phyloP scores from a whole-genome alignment of 2,888 invertebrate species.

The Mellilla xanthometata region DNA sequence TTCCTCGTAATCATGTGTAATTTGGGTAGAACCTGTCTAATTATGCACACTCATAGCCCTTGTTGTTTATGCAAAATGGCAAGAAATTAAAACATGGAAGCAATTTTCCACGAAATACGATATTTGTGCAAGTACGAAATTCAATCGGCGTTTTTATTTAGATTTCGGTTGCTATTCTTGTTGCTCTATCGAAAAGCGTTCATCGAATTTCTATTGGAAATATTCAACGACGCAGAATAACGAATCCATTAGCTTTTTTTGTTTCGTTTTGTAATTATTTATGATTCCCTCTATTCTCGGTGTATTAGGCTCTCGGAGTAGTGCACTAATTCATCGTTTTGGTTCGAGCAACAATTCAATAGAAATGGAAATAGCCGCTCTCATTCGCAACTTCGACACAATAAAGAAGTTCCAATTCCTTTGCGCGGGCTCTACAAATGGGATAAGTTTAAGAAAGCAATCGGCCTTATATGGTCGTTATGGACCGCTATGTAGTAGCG shows the following conservation, averaged over 20 bases:
- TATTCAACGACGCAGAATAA: constrained; percentile 32
- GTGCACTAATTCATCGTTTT: constrained; percentile 60
- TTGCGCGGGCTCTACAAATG: constrained; percentile 70
- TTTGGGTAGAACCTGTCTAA: constrained; percentile 43
- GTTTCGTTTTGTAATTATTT: constrained; percentile 45
- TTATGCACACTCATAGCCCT: constrained; percentile 36
- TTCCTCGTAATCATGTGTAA: constrained; percentile 44
- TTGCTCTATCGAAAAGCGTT: constrained; percentile 24
- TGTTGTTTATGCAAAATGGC: neutral
- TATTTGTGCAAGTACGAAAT: neutral
- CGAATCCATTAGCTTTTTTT: constrained; percentile 54
- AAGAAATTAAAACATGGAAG: neutral
- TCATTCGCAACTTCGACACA: constrained; percentile 71
- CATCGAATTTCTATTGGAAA: constrained; percentile 39
- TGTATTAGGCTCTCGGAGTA: constrained; percentile 27
- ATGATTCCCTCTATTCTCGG: constrained; percentile 12
- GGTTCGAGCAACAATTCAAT: constrained; percentile 57
- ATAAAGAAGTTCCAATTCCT: constrained; percentile 76
- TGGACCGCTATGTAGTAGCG: constrained; percentile 67
- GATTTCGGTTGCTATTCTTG: too few relatives aligned
- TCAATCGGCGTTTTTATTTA: too few relatives aligned
- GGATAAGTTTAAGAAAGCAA: constrained; percentile 81
- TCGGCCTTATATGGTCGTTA: constrained; percentile 80
- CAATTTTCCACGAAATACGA: too few relatives aligned
- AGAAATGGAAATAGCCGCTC: constrained; percentile 73